A percentile compares a stretch with the other conserved stretches of the same genome.
phyloP scores from a whole-genome alignment of 2,797 vertebrate genomes.

The Hybognathus amarus region DNA sequence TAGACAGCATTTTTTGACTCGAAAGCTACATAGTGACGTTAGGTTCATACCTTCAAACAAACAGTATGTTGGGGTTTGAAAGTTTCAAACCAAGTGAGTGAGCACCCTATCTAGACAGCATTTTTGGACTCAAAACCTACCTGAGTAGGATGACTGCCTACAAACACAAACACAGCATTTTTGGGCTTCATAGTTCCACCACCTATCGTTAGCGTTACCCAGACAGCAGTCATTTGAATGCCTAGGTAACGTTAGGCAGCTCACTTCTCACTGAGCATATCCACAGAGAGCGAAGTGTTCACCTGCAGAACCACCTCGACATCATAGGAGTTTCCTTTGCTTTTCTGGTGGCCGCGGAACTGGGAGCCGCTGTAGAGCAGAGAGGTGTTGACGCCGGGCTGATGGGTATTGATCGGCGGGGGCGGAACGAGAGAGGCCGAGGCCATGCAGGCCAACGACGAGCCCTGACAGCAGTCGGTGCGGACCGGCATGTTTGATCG shows the following conservation, averaged over 20 bases:
- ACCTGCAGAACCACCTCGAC: constrained; percentile 98
- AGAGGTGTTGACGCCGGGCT: constrained; percentile 91
- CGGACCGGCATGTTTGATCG: constrained; percentile 87
- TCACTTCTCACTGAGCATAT: not conserved
- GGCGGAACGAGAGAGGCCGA: constrained; percentile 87
- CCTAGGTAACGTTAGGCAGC: not conserved
- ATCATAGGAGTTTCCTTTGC: constrained; percentile 97
- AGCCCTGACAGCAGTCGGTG: constrained; percentile 75
- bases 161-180: not conserved
- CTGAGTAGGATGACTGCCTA: not conserved
- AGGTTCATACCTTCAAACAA: not conserved
- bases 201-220: not conserved
- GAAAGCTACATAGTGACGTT: not conserved
- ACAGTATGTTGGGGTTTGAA: not conserved
- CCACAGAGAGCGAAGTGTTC: constrained; percentile 54
- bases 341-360: constrained; percentile 96
- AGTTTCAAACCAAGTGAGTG: not conserved
- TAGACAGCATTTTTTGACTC: not conserved
- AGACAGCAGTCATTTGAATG: constrained; percentile 8
- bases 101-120: not conserved
- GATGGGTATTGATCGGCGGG: constrained; percentile 93
- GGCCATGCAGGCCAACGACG: constrained; percentile 76
- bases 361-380: constrained; percentile 95
- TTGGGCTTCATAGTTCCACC: not conserved
- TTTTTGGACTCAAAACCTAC: not conserved